Evolutionary conservation across 1,140 invertebrate genomes (phyloP), one percentile per base, ranked within the genome.

Genomic region (Euwallacea similis): DNA sequence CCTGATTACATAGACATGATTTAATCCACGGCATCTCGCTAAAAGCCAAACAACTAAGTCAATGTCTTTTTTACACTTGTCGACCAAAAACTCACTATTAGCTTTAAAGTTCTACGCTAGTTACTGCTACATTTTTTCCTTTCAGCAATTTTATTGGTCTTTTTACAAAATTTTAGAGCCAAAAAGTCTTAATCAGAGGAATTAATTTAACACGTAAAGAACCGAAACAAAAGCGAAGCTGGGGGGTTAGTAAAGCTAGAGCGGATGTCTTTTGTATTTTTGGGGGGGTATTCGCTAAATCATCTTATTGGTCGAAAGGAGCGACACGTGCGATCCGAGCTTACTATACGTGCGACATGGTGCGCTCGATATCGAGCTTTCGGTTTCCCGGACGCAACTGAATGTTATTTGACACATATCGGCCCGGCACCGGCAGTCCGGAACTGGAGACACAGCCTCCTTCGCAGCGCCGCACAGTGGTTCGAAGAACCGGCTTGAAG

Each of bases 1-100:
- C 81, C 46, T 82, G 80, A 67, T 83, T 81, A 74, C 81, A 83
- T 58, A 83, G 74, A 73, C 81, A 83, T 55, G 80, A 81, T 73
- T 81, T 81, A 71, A 83, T 81, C 81, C 81, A 83, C 71, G 81
- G 81, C 81, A 83, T 83, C 33, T 59, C 43, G 42, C 54, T 33
- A 55, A 41, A 42, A 42, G 2, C 54, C n/a, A 61, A 43, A 33
- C 21, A 33, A 33, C 21, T 61, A 42, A 61, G 15, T 61, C 42
- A 43, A 43, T 43, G 11, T 42, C 43, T 56, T 0, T n/a, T 21
- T n/a, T 56, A 16, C 54, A 56, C 11, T 21, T 50, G 9, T 50
- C 6, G 13, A 1, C 46, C 46, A 50, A 10, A 50, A 50, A 50
- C 9, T 11, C 13, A 50, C 46, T 50, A 13, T 50, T 13, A 6